Conservation (phyloP, 2,113 vertebrate species). For the Cranoglanis bouderius region DNA sequence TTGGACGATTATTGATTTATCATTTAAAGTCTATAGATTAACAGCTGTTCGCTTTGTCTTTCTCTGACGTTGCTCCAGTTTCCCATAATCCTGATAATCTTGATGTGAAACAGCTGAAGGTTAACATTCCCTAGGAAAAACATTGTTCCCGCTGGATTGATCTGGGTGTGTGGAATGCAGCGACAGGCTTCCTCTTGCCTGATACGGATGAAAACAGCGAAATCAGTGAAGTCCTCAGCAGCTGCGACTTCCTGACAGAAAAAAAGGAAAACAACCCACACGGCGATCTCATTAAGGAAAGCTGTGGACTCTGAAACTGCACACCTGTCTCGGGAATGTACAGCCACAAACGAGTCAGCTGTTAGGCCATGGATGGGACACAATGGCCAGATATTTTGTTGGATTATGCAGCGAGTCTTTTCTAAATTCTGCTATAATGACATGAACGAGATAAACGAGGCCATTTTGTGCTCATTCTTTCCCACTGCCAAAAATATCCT, state of each 20-base stretch:
- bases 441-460: neutral
- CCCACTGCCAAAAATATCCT: conserved; percentile 1
- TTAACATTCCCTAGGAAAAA: conserved; percentile 54
- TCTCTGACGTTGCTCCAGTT: neutral
- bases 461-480: neutral
- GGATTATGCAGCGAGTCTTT: neutral
- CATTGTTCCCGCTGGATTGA: conserved; percentile 42
- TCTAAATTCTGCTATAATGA: neutral
- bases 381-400: neutral
- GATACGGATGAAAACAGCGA: conserved; percentile 68
- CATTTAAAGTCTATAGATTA: neutral
- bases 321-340: neutral
- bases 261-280: neutral
- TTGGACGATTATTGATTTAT: neutral
- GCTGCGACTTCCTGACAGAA: conserved; percentile 60
- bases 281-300: neutral
- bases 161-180: conserved; percentile 33
- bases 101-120: conserved; percentile 53
- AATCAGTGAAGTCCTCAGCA: conserved; percentile 56
- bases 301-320: conserved; percentile 27
- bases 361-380: neutral
- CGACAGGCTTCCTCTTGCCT: conserved; percentile 60
- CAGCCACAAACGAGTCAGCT: neutral
- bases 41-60: neutral
- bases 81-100: conserved; percentile 33